Evolutionary conservation across 2,113 vertebrate genomes (phyloP).

Genomic region (Tonatia bakeri): DNA sequence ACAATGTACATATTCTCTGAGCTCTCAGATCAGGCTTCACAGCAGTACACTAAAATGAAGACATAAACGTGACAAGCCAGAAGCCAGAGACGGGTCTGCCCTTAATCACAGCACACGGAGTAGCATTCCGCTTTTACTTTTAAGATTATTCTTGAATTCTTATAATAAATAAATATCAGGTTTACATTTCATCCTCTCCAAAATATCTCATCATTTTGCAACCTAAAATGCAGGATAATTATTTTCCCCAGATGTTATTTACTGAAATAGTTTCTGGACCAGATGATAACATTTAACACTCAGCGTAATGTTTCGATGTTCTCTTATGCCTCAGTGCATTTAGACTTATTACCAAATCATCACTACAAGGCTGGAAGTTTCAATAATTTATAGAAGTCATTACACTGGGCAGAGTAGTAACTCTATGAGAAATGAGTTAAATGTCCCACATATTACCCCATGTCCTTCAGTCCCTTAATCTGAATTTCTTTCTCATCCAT

Average conservation of each 20-base stretch:
- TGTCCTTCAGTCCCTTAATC: not conserved
- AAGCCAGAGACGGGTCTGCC: not conserved
- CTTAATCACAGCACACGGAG: not conserved
- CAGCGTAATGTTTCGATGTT: constrained; percentile 58
- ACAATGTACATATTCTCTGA: not conserved
- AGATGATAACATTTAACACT: constrained; percentile 49
- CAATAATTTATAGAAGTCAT: constrained; percentile 75
- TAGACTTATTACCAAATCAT: constrained; percentile 75
- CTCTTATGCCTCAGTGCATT: constrained; percentile 59
- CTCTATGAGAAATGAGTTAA: constrained; percentile 67
- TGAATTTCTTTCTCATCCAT: constrained; percentile 18
- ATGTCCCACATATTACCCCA: not conserved
- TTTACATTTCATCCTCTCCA: not conserved
- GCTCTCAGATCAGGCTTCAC: constrained; percentile 9
- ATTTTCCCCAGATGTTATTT: constrained; percentile 63
- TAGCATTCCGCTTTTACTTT: constrained; percentile 9
- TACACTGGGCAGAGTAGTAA: constrained; percentile 44
- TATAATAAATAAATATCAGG: constrained; percentile 13
- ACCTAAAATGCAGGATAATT: constrained; percentile 59
- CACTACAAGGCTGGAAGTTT: constrained; percentile 65
- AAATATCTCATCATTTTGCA: constrained; percentile 61
- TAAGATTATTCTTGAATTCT: constrained; percentile 42
- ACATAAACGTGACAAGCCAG: constrained; percentile 22
- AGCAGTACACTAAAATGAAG: constrained; percentile 16
- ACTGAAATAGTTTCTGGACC: constrained; percentile 67